Evolutionary conservation across 2,113 vertebrate genomes (phyloP).

Genomic region (Noctilio leporinus): DNA sequence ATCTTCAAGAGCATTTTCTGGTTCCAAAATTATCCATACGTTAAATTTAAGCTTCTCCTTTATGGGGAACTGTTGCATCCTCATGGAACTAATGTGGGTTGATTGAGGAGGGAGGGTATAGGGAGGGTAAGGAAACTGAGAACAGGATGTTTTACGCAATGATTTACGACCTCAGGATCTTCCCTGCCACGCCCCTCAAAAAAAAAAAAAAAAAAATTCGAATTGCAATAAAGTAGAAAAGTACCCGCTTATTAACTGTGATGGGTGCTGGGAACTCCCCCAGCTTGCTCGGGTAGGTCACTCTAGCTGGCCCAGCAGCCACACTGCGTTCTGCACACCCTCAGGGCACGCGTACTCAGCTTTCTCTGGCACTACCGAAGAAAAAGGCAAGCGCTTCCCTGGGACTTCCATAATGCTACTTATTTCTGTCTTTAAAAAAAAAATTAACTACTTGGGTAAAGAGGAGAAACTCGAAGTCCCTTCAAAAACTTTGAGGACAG

Average conservation of each 20-base stretch:
- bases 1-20: neutral
- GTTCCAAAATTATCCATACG: neutral
- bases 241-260: neutral
- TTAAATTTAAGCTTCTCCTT: neutral
- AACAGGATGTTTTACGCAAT: fast-evolving
- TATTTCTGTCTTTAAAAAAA: neutral
- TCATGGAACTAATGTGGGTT: neutral
- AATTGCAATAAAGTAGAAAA: neutral
- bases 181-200: too few relatives aligned
- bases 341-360: neutral
- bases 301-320: neutral
- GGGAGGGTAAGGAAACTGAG: fast-evolving
- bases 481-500: neutral
- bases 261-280: too few relatives aligned
- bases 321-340: neutral
- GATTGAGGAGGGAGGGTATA: neutral
- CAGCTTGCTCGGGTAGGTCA: neutral
- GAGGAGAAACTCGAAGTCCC: neutral
- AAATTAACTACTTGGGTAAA: neutral
- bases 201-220: neutral
- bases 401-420: neutral
- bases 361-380: neutral
- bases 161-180: neutral
- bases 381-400: neutral
- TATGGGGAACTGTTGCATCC: neutral